These are phyloP conservation scores for Cardinalis cardinalis DNA, from an alignment of 2,113 vertebrate genomes.

Conservation along the genomic window DNA sequence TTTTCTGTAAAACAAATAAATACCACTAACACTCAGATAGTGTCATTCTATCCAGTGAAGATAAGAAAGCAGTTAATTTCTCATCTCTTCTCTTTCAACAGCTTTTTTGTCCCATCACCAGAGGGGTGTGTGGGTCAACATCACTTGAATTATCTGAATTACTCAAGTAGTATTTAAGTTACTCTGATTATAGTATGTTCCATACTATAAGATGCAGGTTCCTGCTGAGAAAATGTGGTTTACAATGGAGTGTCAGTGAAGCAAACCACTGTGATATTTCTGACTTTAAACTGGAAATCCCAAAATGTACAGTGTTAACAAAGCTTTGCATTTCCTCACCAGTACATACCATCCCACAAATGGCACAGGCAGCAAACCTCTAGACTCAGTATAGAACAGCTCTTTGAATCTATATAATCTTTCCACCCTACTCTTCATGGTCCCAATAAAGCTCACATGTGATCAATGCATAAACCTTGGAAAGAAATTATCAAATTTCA, in stretches of 20 bases:
- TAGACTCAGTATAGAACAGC: not conserved
- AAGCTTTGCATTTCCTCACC: not conserved
- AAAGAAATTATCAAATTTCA: not conserved
- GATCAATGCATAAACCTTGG: not conserved
- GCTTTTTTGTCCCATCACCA: not conserved
- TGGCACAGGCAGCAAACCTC: not conserved
- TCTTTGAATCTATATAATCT: not conserved
- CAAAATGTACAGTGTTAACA: not conserved
- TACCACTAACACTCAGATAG: not conserved
- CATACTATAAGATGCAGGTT: not conserved
- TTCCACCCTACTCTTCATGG: not conserved
- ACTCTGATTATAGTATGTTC: not conserved
- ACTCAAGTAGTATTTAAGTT: not conserved
- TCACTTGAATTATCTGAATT: not conserved
- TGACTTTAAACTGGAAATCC: not conserved
- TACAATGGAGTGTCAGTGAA: not conserved
- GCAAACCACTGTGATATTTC: not conserved
- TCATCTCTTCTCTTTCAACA: not conserved
- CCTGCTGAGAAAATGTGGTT: not conserved
- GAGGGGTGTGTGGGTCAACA: not conserved
- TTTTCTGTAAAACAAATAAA: not conserved
- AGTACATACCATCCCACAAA: not conserved
- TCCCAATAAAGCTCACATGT: not conserved
- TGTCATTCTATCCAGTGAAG: not conserved
- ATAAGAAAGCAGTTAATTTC: not conserved